phyloP scores from a whole-genome alignment of 2,113 vertebrate genomes.

The Nycticebus coucang region DNA sequence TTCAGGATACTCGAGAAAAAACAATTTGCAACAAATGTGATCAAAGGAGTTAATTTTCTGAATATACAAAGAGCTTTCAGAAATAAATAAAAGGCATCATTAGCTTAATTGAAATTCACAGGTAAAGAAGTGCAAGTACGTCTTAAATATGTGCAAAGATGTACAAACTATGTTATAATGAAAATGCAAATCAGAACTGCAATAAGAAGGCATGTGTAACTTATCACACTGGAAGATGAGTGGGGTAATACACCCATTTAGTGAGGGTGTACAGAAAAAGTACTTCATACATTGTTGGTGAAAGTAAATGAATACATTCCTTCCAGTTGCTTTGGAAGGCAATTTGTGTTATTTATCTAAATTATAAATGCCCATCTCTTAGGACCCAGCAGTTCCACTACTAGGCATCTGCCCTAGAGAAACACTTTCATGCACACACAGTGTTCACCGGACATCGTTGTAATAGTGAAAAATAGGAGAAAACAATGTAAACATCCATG shows the following conservation, averaged over 20 bases:
- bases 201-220: neutral
- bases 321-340: neutral
- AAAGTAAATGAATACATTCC: neutral
- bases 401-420: neutral
- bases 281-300: neutral
- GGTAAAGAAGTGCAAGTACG: neutral
- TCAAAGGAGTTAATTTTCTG: conserved; percentile 28
- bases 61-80: conserved; percentile 28
- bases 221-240: conserved; percentile 11
- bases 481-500: neutral
- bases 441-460: neutral
- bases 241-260: neutral
- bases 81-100: conserved; percentile 31
- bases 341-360: neutral
- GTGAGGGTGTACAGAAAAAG: neutral
- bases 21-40: neutral
- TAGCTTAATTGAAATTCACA: conserved; percentile 16
- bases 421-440: neutral
- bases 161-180: neutral
- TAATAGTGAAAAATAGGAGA: neutral
- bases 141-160: neutral
- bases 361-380: neutral
- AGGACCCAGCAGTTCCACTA: neutral
- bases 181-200: neutral
- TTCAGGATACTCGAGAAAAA: conserved; percentile 9